phyloP scores from a whole-genome alignment of 2,888 invertebrate genomes.

The Conus canariensis region DNA sequence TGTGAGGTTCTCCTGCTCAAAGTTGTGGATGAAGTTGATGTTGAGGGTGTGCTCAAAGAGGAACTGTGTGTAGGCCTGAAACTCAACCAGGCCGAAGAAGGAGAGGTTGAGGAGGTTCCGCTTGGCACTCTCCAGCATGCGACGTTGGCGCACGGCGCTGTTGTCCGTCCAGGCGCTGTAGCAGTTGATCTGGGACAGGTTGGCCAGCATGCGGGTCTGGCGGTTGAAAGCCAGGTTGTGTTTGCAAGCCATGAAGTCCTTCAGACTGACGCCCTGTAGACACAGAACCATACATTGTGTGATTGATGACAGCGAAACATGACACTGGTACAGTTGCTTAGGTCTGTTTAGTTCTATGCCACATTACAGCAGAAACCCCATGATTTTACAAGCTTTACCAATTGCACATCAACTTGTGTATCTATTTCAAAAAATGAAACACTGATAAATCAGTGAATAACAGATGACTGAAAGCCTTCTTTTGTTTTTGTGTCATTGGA shows the following conservation, averaged over 20 bases:
- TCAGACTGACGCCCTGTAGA: slow-evolving; percentile 87
- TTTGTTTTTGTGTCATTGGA: too few relatives aligned
- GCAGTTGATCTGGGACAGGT: slow-evolving; percentile 95
- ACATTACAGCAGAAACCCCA: too few relatives aligned
- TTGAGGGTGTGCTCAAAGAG: slow-evolving; percentile 76
- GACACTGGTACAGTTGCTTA: too few relatives aligned
- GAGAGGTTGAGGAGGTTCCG: slow-evolving; percentile 94
- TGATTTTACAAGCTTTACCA: too few relatives aligned
- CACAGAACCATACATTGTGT: background rate
- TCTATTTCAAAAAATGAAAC: too few relatives aligned
- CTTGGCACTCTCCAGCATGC: slow-evolving; percentile 96
- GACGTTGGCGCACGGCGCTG: slow-evolving; percentile 71
- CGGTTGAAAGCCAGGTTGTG: slow-evolving; percentile 97
- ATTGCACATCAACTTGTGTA: too few relatives aligned
- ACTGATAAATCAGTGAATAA: too few relatives aligned
- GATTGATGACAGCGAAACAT: too few relatives aligned
- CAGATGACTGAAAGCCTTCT: too few relatives aligned
- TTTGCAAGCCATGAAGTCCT: slow-evolving; percentile 91
- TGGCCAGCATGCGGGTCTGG: slow-evolving; percentile 98
- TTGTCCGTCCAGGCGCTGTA: slow-evolving; percentile 84
- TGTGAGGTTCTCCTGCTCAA: slow-evolving; percentile 95
- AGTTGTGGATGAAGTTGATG: slow-evolving; percentile 78
- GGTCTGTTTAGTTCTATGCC: too few relatives aligned
- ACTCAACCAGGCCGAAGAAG: slow-evolving; percentile 97
- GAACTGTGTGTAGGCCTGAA: slow-evolving; percentile 85